Evolutionary conservation across 2,797 vertebrate genomes (phyloP).

Genomic region (Melanotaenia pygmaea): DNA sequence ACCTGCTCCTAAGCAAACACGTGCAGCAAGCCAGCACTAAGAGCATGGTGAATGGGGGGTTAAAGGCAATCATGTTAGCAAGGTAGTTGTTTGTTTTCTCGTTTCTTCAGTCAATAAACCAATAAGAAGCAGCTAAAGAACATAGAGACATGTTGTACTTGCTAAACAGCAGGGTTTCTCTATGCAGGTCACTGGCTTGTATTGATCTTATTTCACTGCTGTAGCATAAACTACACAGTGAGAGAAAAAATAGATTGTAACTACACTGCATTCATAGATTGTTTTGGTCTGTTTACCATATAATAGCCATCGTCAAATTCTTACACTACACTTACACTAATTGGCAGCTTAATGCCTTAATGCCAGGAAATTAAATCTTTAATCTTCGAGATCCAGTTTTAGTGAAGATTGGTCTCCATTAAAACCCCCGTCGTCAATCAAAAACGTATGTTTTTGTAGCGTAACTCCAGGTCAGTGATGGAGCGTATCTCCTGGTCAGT

Average conservation of each 20-base stretch:
- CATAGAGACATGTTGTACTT: slow-evolving; percentile 48
- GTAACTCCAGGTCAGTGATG: too few species aligned
- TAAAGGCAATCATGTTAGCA: slow-evolving; percentile 38
- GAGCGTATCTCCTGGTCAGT: too few species aligned
- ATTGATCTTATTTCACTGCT: slow-evolving; percentile 4
- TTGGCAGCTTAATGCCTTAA: too few species aligned
- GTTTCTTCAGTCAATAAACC: slow-evolving; percentile 64
- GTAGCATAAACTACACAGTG: not conserved
- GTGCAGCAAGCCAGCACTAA: slow-evolving; percentile 7
- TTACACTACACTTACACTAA: too few species aligned
- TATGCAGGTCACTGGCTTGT: not conserved
- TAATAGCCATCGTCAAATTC: too few species aligned
- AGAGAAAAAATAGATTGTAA: not conserved
- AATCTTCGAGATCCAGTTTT: not conserved
- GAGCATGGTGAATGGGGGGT: not conserved
- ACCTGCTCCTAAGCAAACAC: slow-evolving; percentile 65
- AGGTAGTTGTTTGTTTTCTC: slow-evolving; percentile 55
- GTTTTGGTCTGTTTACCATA: too few species aligned
- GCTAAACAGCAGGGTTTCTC: slow-evolving; percentile 31
- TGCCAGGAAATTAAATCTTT: not conserved
- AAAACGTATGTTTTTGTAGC: too few species aligned
- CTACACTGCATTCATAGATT: not conserved
- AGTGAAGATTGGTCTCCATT: not conserved
- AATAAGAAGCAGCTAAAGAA: slow-evolving; percentile 50
- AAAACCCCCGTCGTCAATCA: not conserved